These are phyloP conservation scores for Pyrrhosoma nymphula DNA, from an alignment of 2,888 invertebrate species.

Conservation along the genomic window DNA sequence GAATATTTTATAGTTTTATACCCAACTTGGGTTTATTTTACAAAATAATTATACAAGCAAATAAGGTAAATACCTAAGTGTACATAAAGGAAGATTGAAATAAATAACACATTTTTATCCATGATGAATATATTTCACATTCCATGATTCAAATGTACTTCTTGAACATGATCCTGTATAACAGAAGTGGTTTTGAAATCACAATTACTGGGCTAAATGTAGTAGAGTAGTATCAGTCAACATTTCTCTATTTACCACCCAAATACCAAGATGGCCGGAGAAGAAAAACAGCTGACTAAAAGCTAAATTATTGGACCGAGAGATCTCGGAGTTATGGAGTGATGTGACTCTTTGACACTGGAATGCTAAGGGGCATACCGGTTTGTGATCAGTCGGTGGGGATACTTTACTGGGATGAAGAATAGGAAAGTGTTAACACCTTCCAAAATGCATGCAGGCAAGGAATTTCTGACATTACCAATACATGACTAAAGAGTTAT, in stretches of 20 bases:
- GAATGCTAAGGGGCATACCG: conserved; percentile 59
- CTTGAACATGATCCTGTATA: conserved; percentile 64
- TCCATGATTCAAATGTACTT: conserved; percentile 67
- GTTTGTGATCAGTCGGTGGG: conserved; percentile 55
- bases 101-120: conserved; percentile 56
- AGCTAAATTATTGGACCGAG: conserved; percentile 61
- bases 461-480: conserved; percentile 52
- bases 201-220: conserved; percentile 65
- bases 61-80: neutral
- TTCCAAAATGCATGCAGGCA: conserved; percentile 58
- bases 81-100: conserved; percentile 7
- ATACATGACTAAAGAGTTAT: conserved; percentile 29
- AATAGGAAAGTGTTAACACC: conserved; percentile 8
- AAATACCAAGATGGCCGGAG: conserved; percentile 64
- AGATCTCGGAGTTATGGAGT: conserved; percentile 55
- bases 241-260: conserved; percentile 66
- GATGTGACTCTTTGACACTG: conserved; percentile 62
- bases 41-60: conserved; percentile 8
- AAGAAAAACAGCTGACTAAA: conserved; percentile 63
- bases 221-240: conserved; percentile 67
- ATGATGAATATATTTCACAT: conserved; percentile 67
- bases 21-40: neutral
- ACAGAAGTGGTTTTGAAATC: conserved; percentile 65
- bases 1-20: neutral
- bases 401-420: conserved; percentile 47